phyloP scores from a whole-genome alignment of 1,140 invertebrate genomes.

The Camponotus pennsylvanicus region DNA sequence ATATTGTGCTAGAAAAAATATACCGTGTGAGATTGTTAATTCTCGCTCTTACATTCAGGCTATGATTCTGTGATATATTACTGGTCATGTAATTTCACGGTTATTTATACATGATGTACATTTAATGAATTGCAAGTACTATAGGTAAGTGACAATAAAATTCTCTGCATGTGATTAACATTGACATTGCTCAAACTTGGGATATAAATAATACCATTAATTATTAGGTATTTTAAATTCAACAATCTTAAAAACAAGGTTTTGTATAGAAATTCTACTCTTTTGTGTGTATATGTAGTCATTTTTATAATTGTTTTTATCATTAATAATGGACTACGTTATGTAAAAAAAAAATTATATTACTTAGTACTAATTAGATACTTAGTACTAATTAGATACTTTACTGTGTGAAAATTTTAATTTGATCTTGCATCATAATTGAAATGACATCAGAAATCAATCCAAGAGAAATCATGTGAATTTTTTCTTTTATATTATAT shows the following conservation, averaged over 20 bases:
- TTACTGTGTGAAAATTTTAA: not conserved
- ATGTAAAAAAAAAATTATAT: not conserved
- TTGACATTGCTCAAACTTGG: no score
- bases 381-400: not conserved
- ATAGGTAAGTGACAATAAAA: conserved; percentile 22
- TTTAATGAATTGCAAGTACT: not conserved
- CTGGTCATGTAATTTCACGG: not conserved
- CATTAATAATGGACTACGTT: not conserved
- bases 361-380: not conserved
- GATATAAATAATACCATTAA: not conserved
- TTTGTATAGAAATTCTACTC: not conserved
- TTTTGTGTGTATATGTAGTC: not conserved
- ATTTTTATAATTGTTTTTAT: not conserved
- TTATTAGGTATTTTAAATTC: not conserved
- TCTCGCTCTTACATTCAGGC: not conserved
- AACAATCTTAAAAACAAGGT: not conserved
- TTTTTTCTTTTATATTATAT: no score
- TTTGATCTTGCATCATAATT: not conserved
- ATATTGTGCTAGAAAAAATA: not conserved
- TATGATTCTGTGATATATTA: not conserved
- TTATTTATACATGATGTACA: not conserved
- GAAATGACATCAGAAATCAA: not conserved
- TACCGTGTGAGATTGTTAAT: not conserved
- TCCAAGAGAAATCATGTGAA: not conserved
- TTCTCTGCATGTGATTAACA: not conserved